Evolutionary conservation across 2,888 invertebrate species (phyloP), one percentile per base, ranked within the genome.

Genomic region (Synergus umbraculus): DNA sequence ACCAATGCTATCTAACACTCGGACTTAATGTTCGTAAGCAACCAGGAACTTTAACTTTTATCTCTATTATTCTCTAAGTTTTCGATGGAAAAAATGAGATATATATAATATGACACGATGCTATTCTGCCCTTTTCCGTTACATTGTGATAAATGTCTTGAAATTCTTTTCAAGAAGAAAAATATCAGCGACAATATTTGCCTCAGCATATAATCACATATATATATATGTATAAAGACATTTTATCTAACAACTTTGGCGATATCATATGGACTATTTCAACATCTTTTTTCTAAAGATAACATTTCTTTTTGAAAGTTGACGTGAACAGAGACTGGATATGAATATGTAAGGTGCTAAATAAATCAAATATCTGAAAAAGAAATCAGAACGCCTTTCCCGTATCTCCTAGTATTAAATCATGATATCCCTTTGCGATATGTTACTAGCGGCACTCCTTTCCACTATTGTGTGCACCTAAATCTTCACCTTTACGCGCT

Each of bases 381-480:
- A 49, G 22, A 69, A 69, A 69, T 69, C 69, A 69, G 69, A 49
- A 69, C 49, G 18, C 29, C 69, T 49, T 69, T 69, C 67, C 13
- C 69, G 8, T 49, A 69, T 22, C 46, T 69, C 46, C 22, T 29
- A 46, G 49, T 49, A 69, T 69, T 69, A 69, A 69, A 69, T 69
- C 69, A 37, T 29, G 49, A 69, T 69, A 69, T 69, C 69, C 49
- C 46, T 69, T 69, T 46, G 18, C 69, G 49, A 69, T 69, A 69
- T 69, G 49, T 29, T 29, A 29, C 29, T 13, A 69, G 12, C 49
- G 15, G 69, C 46, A 69, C 46, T 44, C 18, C 8, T 43, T 66
- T 67, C 46, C 46, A 49, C 49, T 49, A 49, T 69, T 69, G 69
- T 69, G 69, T 49, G n/a, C 69, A 49, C 44, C 49, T 69, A 69